phyloP scores from a whole-genome alignment of 2,888 invertebrate genomes.

The Harmothoe impar region DNA sequence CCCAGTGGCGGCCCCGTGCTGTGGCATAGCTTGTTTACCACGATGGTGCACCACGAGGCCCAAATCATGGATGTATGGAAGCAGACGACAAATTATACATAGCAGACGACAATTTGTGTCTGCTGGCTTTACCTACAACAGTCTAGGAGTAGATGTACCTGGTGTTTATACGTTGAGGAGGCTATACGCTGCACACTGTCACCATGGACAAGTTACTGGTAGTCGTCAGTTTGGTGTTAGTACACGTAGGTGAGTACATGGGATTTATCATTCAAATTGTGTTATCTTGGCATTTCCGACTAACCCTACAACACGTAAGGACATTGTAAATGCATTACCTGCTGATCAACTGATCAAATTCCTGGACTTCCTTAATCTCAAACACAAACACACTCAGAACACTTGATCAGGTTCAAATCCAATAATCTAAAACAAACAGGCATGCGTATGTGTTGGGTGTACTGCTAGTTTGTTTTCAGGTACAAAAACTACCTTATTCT shows the following conservation, averaged over 20 bases:
- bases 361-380: too few relatives aligned
- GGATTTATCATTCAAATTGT: too few relatives aligned
- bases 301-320: too few relatives aligned
- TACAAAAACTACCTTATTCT: too few relatives aligned
- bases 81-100: background rate
- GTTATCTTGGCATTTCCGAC: too few relatives aligned
- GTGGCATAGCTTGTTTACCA: background rate
- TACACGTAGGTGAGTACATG: constrained; percentile 42
- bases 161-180: background rate
- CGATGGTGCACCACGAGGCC: background rate
- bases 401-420: too few relatives aligned
- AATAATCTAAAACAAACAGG: too few relatives aligned
- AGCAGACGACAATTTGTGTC: background rate
- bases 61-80: background rate
- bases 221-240: constrained; percentile 22
- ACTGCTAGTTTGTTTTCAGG: too few relatives aligned
- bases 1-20: background rate
- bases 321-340: too few relatives aligned
- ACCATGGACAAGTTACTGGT: constrained; percentile 51
- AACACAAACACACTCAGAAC: too few relatives aligned
- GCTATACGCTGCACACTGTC: background rate
- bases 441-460: too few relatives aligned
- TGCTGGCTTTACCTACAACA: background rate
- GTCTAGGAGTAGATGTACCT: background rate
- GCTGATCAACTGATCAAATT: too few relatives aligned